Evolutionary conservation across 1,140 invertebrate species (phyloP).

Genomic region (Nylanderia fulva): DNA sequence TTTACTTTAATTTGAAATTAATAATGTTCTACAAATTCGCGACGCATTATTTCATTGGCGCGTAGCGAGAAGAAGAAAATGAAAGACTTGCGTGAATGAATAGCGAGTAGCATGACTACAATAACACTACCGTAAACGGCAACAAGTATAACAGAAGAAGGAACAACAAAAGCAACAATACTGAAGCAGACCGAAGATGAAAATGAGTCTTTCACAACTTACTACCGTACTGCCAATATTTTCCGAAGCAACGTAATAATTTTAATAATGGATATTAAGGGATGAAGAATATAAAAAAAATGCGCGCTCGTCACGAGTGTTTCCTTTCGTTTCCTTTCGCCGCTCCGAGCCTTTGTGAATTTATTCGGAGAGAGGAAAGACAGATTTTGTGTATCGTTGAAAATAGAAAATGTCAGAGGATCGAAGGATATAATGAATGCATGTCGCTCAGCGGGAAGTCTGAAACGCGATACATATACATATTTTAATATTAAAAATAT

Average conservation of each 20-base stretch:
- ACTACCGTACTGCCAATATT: constrained; percentile 82
- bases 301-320: background rate
- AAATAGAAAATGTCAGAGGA: background rate
- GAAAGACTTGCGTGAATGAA: constrained; percentile 9
- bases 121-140: background rate
- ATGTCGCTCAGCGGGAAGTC: constrained; percentile 8
- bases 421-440: constrained; percentile 9
- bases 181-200: constrained; percentile 36
- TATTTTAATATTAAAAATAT: background rate
- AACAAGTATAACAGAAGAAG: background rate
- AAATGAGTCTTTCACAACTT: constrained; percentile 79
- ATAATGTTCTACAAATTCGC: constrained; percentile 8
- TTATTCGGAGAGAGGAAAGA: background rate
- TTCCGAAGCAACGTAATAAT: constrained; percentile 74
- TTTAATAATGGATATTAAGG: constrained; percentile 66
- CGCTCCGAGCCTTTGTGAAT: constrained; percentile 25
- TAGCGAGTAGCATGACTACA: constrained; percentile 9
- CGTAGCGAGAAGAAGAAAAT: background rate
- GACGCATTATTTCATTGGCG: constrained; percentile 28
- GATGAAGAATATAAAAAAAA: constrained; percentile 20
- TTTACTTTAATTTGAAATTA: background rate
- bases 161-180: constrained; percentile 6
- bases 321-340: constrained; percentile 41
- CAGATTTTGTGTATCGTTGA: background rate
- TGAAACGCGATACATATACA: constrained; percentile 21